A percentile compares a stretch with the other conserved stretches of the same genome.
Conservation (phyloP, 2,113 vertebrate species). For the Phoenicopterus ruber region DNA sequence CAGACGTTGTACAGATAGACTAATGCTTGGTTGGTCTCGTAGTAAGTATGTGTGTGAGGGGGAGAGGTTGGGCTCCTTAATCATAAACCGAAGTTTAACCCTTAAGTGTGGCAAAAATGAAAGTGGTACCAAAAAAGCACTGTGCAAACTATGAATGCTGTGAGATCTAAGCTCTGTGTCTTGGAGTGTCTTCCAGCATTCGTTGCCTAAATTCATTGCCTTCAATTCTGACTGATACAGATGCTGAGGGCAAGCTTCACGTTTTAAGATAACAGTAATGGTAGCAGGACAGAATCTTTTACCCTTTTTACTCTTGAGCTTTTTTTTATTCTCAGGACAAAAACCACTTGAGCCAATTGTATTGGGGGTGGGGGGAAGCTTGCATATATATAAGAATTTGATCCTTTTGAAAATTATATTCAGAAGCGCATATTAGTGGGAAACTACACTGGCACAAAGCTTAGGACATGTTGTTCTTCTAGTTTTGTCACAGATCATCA, state of each 20-base stretch:
- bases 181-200: neutral
- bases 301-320: neutral
- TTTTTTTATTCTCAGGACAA: neutral
- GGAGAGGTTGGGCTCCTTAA: neutral
- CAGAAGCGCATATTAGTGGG: neutral
- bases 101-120: neutral
- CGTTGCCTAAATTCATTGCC: neutral
- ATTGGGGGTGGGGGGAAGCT: neutral
- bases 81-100: conserved; percentile 18
- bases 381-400: neutral
- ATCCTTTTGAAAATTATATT: neutral
- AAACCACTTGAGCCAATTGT: neutral
- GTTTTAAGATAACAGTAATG: neutral
- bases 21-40: conserved; percentile 11
- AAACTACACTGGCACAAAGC: neutral
- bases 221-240: neutral
- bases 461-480: neutral
- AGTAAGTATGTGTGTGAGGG: neutral
- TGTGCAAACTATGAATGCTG: neutral
- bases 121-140: neutral
- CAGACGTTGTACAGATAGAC: neutral
- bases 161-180: neutral
- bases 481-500: neutral
- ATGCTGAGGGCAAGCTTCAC: neutral
- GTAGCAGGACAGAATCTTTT: neutral